Evolutionary conservation across 1,140 invertebrate genomes (phyloP).

Genomic region (Vanessa tameamea): DNA sequence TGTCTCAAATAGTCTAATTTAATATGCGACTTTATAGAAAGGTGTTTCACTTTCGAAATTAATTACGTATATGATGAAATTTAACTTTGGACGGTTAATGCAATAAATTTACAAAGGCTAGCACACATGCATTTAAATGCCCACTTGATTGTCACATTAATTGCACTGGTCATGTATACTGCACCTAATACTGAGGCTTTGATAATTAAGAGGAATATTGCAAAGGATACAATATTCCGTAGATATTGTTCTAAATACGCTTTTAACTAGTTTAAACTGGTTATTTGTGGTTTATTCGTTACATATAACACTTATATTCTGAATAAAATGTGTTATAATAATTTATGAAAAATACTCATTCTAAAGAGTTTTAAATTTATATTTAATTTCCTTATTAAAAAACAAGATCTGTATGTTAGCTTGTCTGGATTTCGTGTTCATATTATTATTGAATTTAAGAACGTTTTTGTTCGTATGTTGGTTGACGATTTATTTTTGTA

Average conservation of each 20-base stretch:
- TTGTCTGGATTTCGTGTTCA: too few relatives aligned
- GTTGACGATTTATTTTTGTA: too few relatives aligned
- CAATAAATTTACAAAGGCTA: not conserved
- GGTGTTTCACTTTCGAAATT: too few relatives aligned
- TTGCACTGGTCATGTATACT: not conserved
- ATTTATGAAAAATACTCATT: too few relatives aligned
- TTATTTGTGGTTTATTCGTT: not conserved
- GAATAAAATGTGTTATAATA: too few relatives aligned
- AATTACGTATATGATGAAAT: not conserved
- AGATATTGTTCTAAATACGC: not conserved
- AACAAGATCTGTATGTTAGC: too few relatives aligned
- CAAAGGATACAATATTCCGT: not conserved
- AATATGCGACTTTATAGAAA: too few relatives aligned
- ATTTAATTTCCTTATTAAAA: too few relatives aligned
- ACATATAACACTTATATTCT: not conserved
- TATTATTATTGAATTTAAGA: too few relatives aligned
- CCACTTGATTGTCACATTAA: not conserved
- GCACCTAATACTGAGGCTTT: slow-evolving; percentile 3
- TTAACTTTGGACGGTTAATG: not conserved
- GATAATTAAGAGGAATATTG: slow-evolving; percentile 2
- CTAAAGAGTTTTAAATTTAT: too few relatives aligned
- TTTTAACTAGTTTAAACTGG: not conserved
- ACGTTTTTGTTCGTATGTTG: too few relatives aligned
- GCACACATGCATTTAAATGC: slow-evolving; percentile 1
- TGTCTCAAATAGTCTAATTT: too few relatives aligned